Base-by-base conservation (phyloP, 2,113 vertebrate genomes). In the Parotia lawesii region DNA sequence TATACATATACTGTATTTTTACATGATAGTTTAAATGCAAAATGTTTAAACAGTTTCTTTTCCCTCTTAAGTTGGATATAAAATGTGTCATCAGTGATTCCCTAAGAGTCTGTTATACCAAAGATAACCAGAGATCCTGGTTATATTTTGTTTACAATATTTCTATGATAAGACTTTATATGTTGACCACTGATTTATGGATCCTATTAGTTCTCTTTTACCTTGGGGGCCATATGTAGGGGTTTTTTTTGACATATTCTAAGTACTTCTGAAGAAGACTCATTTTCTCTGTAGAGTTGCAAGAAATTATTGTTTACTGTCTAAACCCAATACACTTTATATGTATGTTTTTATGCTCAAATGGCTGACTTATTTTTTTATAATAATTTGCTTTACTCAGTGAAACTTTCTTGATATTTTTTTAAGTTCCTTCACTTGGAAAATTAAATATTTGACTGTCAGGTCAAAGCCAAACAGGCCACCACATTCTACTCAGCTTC, bases 121-220 rank as follows among this genome's bases (percentile, higher is more conserved):
- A 98, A 98, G 98, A 96, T 75, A 54, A 93, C 74, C 76, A 37
- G 61, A 83, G 73, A 75, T 94, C 66, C 79, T 70, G 86, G 83
- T 69, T 96, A 85, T 69, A 37, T 62, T 76, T 70, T 89, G 97
- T 98, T 98, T 98, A 98, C 97, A 97, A 6, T 92, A 86, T 95
- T 96, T 97, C 90, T 95, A 1, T 80, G 61, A 66, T 79, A 87
- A 89, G 85, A 78, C 87, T 94, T 94, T 53, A 10, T 92, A 79
- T 89, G 74, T 89, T 95, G 79, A 86, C 89, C 80, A 91, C 89
- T 84, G 78, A 74, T 88, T 95, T 84, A 77, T 94, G 92, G 29
- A 79, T 93, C 35, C 35, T 82, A 0, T 83, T 85, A 78, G 85
- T 93, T 91, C 88, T 80, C 45, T 92, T 83, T 94, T 54, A 83